phyloP scores from a whole-genome alignment of 2,113 vertebrate species.

The Xiphophorus maculatus region DNA sequence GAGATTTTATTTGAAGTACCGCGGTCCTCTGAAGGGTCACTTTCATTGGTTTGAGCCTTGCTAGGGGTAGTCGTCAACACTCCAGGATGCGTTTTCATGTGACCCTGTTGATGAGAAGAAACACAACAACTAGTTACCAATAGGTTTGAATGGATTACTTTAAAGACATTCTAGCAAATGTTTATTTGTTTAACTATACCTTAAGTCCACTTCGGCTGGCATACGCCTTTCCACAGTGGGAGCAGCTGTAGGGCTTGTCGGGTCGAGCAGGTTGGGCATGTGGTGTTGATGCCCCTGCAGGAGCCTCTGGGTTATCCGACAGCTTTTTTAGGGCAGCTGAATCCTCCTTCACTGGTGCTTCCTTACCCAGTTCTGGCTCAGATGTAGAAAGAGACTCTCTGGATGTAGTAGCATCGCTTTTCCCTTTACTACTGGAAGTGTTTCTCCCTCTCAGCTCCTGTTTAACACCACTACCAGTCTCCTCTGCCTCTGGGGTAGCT shows the following conservation, averaged over 20 bases:
- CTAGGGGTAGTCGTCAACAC: constrained; percentile 44
- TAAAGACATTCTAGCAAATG: background rate
- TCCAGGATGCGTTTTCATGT: constrained; percentile 81
- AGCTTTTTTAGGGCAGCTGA: constrained; percentile 39
- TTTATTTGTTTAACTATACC: constrained; percentile 53
- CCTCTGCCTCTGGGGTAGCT: constrained; percentile 22
- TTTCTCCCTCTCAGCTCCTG: constrained; percentile 45
- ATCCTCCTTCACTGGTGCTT: constrained; percentile 34
- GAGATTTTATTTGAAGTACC: constrained; percentile 46
- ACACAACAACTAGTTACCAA: background rate
- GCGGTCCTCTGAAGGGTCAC: constrained; percentile 54
- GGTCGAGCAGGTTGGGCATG: constrained; percentile 58
- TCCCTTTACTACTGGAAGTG: constrained; percentile 27
- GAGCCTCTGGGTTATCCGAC: constrained; percentile 40
- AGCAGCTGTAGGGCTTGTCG: constrained; percentile 82
- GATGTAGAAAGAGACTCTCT: constrained; percentile 45
- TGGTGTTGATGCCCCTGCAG: constrained; percentile 35
- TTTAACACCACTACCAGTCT: constrained; percentile 27
- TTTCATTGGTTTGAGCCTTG: constrained; percentile 69
- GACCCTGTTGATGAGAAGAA: constrained; percentile 70
- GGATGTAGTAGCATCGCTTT: constrained; percentile 26
- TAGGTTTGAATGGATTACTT: background rate
- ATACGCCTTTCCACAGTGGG: constrained; percentile 81
- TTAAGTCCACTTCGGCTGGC: constrained; percentile 83
- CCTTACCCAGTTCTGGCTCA: constrained; percentile 63